These are phyloP conservation scores for Apis mellifera DNA, from an alignment of 1,140 invertebrate species.

Conservation along the genomic window DNA sequence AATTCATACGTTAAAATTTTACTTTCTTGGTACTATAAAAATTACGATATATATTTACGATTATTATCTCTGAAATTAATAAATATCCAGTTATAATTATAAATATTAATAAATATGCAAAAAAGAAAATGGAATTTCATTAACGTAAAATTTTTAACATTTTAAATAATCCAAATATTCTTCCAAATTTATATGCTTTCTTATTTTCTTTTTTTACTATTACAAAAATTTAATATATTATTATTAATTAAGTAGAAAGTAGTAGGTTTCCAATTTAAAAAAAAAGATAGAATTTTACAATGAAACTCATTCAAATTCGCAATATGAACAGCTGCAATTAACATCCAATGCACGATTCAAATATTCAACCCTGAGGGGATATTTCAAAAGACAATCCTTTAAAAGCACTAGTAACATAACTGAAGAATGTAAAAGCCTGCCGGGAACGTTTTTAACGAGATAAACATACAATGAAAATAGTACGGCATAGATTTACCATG, in stretches of 20 bases:
- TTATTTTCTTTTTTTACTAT: background rate
- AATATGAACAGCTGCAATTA: conserved; percentile 20
- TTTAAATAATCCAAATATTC: no score
- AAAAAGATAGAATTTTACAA: background rate
- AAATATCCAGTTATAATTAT: background rate
- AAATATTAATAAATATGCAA: background rate
- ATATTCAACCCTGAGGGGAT: conserved; percentile 37
- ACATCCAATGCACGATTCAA: background rate
- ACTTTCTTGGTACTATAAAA: background rate
- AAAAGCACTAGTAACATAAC: conserved; percentile 13
- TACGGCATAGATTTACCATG: background rate
- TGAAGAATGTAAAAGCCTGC: conserved; percentile 19
- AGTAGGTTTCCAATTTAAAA: background rate
- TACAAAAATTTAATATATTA: background rate
- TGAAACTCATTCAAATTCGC: conserved; percentile 5
- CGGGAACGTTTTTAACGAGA: conserved; percentile 1
- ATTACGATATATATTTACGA: background rate
- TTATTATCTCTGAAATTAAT: background rate
- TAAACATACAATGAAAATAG: conserved; percentile 9
- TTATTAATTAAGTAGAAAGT: background rate
- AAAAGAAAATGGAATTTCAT: background rate
- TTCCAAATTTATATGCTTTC: background rate
- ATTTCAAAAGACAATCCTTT: conserved; percentile 44
- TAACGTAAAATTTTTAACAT: no score
- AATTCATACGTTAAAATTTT: background rate